Evolutionary conservation across 64 coral and sea anemone genomes (phyloP).

Genomic region (Pocillopora damicornis): DNA sequence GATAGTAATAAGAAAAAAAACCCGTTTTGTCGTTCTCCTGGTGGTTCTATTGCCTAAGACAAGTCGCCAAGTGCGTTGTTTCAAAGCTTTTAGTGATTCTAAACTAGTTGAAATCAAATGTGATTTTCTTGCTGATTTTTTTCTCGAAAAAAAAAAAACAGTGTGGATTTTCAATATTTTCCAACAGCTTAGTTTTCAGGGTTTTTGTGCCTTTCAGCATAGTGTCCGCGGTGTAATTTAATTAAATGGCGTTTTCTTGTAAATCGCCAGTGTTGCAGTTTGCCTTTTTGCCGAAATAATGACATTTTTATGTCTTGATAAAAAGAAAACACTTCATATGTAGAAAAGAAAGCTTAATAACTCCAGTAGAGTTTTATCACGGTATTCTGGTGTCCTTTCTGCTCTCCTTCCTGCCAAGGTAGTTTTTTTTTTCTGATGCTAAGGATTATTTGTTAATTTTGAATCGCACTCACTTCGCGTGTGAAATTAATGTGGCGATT

Average conservation of each 20-base stretch:
- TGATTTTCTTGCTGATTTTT: neutral
- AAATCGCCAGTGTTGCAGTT: conserved; percentile 10
- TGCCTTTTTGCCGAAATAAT: conserved; percentile 43
- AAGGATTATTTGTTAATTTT: neutral
- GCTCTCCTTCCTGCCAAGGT: neutral
- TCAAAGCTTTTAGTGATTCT: neutral
- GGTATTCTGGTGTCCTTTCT: neutral
- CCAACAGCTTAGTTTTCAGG: neutral
- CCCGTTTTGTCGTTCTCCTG: neutral
- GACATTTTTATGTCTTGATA: conserved; percentile 11
- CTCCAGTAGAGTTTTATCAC: conserved; percentile 15
- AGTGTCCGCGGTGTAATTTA: neutral
- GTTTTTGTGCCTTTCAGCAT: neutral
- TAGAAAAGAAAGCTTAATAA: neutral
- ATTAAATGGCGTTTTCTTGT: conserved; percentile 25
- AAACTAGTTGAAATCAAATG: neutral
- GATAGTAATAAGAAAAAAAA: conserved; percentile 29
- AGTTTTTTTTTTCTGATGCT: neutral
- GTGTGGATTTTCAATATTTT: neutral
- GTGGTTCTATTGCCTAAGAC: conserved; percentile 7
- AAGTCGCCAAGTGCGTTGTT: neutral
- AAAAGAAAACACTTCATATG: conserved; percentile 34
- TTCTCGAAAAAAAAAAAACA: neutral
- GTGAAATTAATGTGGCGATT: conserved; percentile 7
- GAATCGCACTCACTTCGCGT: neutral